phyloP scores from a whole-genome alignment of 92 coral and sea anemone genomes.

The Phenganax subtilis region DNA sequence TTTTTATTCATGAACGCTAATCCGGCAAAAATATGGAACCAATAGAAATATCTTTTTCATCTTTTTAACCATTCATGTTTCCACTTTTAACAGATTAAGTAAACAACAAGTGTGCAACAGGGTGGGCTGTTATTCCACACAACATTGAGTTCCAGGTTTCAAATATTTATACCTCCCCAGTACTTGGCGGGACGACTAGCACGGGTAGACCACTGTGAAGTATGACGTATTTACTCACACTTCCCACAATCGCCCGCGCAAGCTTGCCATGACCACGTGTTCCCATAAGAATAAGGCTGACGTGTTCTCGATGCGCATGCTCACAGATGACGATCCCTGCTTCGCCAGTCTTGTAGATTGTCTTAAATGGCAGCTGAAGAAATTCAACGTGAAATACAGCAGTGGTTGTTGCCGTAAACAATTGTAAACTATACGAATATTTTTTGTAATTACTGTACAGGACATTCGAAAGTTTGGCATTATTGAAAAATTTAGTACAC shows the following conservation, averaged over 20 bases:
- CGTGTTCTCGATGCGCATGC: constrained; percentile 61
- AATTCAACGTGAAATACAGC: not conserved
- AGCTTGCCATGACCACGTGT: constrained; percentile 79
- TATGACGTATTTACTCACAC: constrained; percentile 74
- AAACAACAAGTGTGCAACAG: not conserved
- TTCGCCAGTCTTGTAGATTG: constrained; percentile 60
- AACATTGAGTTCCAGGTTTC: not conserved
- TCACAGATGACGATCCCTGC: constrained; percentile 75
- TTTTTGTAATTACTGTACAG: too few relatives aligned
- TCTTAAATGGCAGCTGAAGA: constrained; percentile 50
- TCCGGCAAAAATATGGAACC: too few relatives aligned
- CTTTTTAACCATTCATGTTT: too few relatives aligned
- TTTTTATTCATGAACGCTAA: too few relatives aligned
- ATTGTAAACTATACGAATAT: too few relatives aligned
- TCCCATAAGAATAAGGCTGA: constrained; percentile 70
- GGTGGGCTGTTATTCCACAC: not conserved
- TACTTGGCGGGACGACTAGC: constrained; percentile 70
- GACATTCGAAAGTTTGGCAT: too few relatives aligned
- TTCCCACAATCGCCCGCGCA: constrained; percentile 85
- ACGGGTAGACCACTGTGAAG: constrained; percentile 69
- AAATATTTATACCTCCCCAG: constrained; percentile 2
- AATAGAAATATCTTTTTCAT: too few relatives aligned
- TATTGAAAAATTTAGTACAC: too few relatives aligned
- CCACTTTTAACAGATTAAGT: too few relatives aligned
- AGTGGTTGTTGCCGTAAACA: not conserved